phyloP scores from a whole-genome alignment of 1,140 invertebrate genomes.

The Philotrypesis tridentata region DNA sequence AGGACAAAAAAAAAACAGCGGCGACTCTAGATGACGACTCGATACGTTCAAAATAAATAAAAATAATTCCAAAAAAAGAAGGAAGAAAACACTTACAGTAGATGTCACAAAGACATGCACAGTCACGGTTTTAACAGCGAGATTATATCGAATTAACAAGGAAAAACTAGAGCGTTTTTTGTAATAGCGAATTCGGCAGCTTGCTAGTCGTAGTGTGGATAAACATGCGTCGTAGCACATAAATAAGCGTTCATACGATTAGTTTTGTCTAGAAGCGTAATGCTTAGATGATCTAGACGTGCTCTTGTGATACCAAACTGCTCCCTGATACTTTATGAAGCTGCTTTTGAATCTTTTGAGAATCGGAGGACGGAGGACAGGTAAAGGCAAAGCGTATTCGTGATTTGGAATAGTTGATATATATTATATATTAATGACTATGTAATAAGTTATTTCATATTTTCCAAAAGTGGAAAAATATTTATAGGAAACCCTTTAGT shows the following conservation, averaged over 20 bases:
- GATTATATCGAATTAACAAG: conserved; percentile 24
- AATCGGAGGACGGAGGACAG: conserved; percentile 36
- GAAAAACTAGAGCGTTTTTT: conserved; percentile 41
- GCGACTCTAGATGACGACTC: background rate
- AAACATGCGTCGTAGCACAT: conserved; percentile 33
- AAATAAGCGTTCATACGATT: conserved; percentile 44
- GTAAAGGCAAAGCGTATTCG: conserved; percentile 30
- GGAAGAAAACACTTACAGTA: conserved; percentile 32
- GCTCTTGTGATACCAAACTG: conserved; percentile 69
- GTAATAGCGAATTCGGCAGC: conserved; percentile 43
- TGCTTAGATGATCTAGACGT: conserved; percentile 58
- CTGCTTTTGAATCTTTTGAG: conserved; percentile 55
- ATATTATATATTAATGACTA: conserved; percentile 25
- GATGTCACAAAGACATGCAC: conserved; percentile 18
- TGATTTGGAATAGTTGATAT: conserved; percentile 31
- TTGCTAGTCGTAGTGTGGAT: conserved; percentile 45
- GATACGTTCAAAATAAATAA: conserved; percentile 19
- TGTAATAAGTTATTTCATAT: conserved; percentile 47
- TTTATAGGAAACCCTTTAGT: conserved; percentile 39
- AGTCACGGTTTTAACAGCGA: conserved; percentile 36
- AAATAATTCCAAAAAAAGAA: background rate
- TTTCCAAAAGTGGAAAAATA: conserved; percentile 21
- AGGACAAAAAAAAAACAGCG: background rate
- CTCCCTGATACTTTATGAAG: conserved; percentile 62
- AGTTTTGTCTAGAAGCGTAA: conserved; percentile 55